phyloP scores from a whole-genome alignment of 2,797 vertebrate genomes.

The Kryptopterus vitreolus region DNA sequence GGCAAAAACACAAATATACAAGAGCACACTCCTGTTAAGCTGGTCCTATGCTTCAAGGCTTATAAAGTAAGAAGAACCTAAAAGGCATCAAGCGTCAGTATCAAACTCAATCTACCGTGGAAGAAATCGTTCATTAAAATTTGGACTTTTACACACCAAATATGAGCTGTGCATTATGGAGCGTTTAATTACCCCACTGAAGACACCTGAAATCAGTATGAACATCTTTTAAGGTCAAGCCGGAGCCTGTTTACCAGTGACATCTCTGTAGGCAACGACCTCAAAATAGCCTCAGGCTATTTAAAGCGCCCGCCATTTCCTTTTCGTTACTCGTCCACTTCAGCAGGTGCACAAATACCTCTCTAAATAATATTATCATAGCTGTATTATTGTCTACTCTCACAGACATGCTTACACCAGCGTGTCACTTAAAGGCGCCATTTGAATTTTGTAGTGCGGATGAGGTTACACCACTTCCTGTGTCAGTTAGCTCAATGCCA shows the following conservation, averaged over 20 bases:
- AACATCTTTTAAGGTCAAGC: conserved; percentile 10
- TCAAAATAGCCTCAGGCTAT: conserved; percentile 26
- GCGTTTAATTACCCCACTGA: background rate
- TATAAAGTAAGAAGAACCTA: background rate
- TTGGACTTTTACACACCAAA: background rate
- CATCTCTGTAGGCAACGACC: conserved; percentile 5
- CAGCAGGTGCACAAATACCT: background rate
- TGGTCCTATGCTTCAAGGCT: background rate
- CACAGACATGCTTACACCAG: conserved; percentile 22
- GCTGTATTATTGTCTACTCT: background rate
- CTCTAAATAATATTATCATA: background rate
- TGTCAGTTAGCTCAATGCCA: conserved; percentile 52
- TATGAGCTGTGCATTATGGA: background rate
- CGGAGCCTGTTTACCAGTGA: conserved; percentile 9
- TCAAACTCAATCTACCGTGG: background rate
- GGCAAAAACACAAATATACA: no score
- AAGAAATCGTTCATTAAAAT: no score
- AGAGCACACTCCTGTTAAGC: background rate
- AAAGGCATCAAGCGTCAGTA: background rate
- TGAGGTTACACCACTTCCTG: conserved; percentile 60
- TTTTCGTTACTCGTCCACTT: conserved; percentile 4
- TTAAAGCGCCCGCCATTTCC: background rate
- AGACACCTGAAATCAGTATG: background rate
- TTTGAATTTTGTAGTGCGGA: conserved; percentile 48
- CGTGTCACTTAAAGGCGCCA: conserved; percentile 41